These are phyloP conservation scores for Drosophila kohkoa DNA, from an alignment of 1,140 invertebrate species.

Conservation along the genomic window DNA sequence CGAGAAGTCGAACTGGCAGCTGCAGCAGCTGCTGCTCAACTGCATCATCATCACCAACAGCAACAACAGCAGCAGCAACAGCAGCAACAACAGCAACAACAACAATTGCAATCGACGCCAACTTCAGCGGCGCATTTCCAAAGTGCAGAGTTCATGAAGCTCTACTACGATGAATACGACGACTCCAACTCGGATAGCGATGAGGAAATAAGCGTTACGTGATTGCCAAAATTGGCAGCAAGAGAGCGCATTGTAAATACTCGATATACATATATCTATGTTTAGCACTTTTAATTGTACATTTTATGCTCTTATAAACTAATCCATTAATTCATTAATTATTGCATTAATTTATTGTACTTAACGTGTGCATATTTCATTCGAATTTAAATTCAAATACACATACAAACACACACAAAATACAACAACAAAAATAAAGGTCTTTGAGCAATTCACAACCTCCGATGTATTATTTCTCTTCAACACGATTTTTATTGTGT, in stretches of 20 bases:
- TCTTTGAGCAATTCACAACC: slow-evolving; percentile 60
- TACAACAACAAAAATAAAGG: slow-evolving; percentile 62
- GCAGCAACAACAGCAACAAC: slow-evolving; percentile 54
- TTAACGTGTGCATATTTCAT: slow-evolving; percentile 73
- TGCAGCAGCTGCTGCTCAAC: slow-evolving; percentile 70
- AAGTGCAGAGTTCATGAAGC: slow-evolving; percentile 85
- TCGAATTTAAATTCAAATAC: slow-evolving; percentile 75
- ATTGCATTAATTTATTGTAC: slow-evolving; percentile 65
- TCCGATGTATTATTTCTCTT: not conserved
- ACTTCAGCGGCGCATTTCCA: slow-evolving; percentile 61
- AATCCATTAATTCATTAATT: slow-evolving; percentile 50
- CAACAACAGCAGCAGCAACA: slow-evolving; percentile 63
- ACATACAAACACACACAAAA: slow-evolving; percentile 8
- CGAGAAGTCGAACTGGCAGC: slow-evolving; percentile 70
- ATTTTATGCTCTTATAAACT: slow-evolving; percentile 37
- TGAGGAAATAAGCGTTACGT: slow-evolving; percentile 93
- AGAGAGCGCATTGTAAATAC: slow-evolving; percentile 53
- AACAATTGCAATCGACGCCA: slow-evolving; percentile 55
- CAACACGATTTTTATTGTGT: slow-evolving; percentile 13
- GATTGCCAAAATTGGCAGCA: slow-evolving; percentile 84
- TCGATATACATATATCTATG: slow-evolving; percentile 35
- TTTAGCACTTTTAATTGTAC: slow-evolving; percentile 66
- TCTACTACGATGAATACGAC: slow-evolving; percentile 87
- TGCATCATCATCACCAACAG: slow-evolving; percentile 78
- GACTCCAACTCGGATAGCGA: slow-evolving; percentile 91